A percentile compares a stretch with the other conserved stretches of the same genome.
Conservation (phyloP, 2,797 vertebrate genomes). For the Craterocephalus amniculus region DNA sequence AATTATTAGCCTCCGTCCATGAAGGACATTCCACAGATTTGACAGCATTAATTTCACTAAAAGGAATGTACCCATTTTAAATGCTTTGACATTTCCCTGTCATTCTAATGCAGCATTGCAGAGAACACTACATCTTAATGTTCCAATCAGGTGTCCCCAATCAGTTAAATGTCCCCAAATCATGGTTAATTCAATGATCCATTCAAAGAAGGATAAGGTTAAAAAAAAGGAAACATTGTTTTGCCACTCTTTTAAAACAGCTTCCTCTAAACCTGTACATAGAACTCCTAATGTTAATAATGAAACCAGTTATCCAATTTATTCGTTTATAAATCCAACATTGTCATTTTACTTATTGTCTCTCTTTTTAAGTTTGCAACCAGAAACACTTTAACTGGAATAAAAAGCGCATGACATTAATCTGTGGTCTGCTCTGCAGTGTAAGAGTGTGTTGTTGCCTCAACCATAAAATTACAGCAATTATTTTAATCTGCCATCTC, state of each 20-base stretch:
- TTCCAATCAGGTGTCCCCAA: neutral
- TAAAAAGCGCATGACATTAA: neutral
- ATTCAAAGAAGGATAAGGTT: no score
- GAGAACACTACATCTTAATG: neutral
- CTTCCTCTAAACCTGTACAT: neutral
- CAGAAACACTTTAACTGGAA: neutral
- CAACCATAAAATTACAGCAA: neutral
- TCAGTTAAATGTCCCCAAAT: no score
- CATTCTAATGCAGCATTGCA: neutral
- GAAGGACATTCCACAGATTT: neutral
- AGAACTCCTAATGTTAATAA: no score
- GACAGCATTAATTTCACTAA: neutral
- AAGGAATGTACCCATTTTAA: neutral
- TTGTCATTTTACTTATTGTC: neutral
- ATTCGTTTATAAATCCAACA: no score
- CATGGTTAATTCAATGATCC: no score
- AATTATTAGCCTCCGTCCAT: neutral
- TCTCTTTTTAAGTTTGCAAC: neutral
- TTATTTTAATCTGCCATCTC: neutral
- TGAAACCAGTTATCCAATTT: no score
- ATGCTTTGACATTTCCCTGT: constrained; percentile 6
- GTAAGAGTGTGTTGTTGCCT: neutral
- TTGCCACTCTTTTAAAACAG: rapidly evolving
- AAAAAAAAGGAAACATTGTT: neutral
- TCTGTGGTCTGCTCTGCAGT: neutral